phyloP scores from a whole-genome alignment of 2,797 vertebrate genomes.

The Sternotherus odoratus region DNA sequence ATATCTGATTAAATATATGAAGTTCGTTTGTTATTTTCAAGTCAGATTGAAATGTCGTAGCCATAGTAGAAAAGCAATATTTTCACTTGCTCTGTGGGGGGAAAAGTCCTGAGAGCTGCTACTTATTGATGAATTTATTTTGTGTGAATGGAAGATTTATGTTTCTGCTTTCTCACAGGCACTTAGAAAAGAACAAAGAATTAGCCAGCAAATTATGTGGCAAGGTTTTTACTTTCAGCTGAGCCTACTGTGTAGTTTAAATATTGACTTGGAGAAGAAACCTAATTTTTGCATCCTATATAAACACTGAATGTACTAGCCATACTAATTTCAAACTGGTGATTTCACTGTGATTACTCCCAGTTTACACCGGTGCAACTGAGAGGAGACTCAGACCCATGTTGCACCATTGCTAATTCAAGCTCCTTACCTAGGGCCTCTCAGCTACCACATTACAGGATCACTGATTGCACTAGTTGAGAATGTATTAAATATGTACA shows the following conservation, averaged over 20 bases:
- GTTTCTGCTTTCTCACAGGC: background rate
- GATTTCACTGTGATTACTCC: background rate
- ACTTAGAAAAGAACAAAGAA: background rate
- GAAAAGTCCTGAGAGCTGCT: background rate
- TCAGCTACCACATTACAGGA: background rate
- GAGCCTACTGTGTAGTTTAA: background rate
- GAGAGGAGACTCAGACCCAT: background rate
- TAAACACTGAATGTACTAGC: background rate
- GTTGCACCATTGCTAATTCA: background rate
- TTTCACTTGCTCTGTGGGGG: slow-evolving; percentile 27
- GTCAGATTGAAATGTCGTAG: slow-evolving; percentile 53
- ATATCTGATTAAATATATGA: slow-evolving; percentile 68
- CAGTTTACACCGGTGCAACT: background rate
- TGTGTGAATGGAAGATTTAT: background rate
- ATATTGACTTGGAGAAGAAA: background rate
- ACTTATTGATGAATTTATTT: background rate
- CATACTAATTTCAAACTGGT: background rate
- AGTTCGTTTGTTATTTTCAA: slow-evolving; percentile 65
- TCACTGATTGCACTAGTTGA: rapidly evolving
- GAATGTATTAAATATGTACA: background rate
- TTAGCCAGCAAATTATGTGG: background rate
- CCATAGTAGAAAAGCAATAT: slow-evolving; percentile 10
- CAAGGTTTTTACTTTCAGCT: background rate
- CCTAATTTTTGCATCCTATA: background rate
- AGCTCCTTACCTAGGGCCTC: rapidly evolving